Base-by-base conservation (phyloP, 2,113 vertebrate genomes). In the Lanius collurio region DNA sequence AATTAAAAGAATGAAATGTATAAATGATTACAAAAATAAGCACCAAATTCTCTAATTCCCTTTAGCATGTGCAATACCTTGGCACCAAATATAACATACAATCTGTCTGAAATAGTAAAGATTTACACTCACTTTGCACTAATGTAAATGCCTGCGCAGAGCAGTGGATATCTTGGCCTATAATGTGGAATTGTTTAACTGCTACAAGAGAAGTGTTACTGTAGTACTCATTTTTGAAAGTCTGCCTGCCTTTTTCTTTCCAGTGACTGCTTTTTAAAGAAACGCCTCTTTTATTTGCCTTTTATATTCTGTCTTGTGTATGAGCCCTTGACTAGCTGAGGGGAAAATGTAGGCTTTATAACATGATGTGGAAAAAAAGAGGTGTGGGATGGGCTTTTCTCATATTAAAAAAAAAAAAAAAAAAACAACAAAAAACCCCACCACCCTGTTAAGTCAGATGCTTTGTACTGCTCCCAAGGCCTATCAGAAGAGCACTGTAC, bases 391-490 rank as follows among this genome's bases (percentile, higher is more conserved):
- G 19, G 9, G 4, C 4, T 52, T 93, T 91, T 69, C 65, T 35
- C 16, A 44, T 35, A 50, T 28, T 13, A 13, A 82, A 84, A 81
- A 84, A 56, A 15, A 31, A 26, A 7, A 12, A 68, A 90, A 88
- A 49, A n/a, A 92, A 77, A 15, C 7, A 7, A 68, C 89, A 88
- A 49, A n/a, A 92, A 77, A 15, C 15, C 3, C 67, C 19, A 20
- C 47, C 22, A 23, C 15, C 53, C 49, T 18, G 63, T 82, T 52
- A 60, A 77, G 18, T 74, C 73, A 87, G 83, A 96, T 71, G 74
- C 80, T 97, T 97, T 97, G 94, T 96, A 87, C 91, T 42, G 62
- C 28, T 94, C 89, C 93, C 90, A 83, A 96, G 70, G 75, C 84
- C 94, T 96, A 94, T 94, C 95, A 90, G 60, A 94, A 91, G 86